phyloP scores from a whole-genome alignment of 2,888 invertebrate genomes.

The Drosophila mettleri region DNA sequence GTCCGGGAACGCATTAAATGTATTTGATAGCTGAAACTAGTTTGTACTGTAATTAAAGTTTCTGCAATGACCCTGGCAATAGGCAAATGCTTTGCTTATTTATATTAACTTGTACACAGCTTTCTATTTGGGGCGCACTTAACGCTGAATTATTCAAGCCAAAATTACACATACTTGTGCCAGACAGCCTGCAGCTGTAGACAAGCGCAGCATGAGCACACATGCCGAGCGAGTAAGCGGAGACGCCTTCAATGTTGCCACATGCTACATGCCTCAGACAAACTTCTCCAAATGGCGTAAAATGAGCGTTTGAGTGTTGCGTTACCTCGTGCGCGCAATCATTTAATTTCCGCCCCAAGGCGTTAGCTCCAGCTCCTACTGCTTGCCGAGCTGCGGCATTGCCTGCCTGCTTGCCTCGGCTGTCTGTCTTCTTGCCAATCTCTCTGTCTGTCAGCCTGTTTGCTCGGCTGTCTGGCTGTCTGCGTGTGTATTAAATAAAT shows the following conservation, averaged over 20 bases:
- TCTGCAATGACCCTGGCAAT: constrained; percentile 1
- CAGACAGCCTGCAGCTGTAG: constrained; percentile 67
- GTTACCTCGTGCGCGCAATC: constrained; percentile 79
- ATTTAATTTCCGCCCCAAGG: constrained; percentile 78
- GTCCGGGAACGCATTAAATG: neutral
- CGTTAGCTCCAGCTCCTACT: constrained; percentile 41
- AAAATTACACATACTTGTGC: constrained; percentile 57
- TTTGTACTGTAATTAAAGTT: constrained; percentile 7
- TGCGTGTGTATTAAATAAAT: constrained; percentile 76
- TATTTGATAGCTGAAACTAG: neutral
- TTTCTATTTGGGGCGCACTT: constrained; percentile 43
- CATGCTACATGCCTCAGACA: constrained; percentile 65
- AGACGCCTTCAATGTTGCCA: constrained; percentile 32
- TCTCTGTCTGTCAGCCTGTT: constrained; percentile 26
- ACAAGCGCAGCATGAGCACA: constrained; percentile 60
- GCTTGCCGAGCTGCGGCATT: constrained; percentile 20
- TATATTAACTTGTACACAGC: constrained; percentile 13
- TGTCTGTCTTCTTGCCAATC: constrained; percentile 24
- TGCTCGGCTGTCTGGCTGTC: constrained; percentile 31
- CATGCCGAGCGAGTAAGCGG: constrained; percentile 34
- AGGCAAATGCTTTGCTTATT: constrained; percentile 26
- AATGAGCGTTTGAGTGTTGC: constrained; percentile 79
- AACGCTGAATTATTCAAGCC: constrained; percentile 57
- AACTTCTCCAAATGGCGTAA: constrained; percentile 79
- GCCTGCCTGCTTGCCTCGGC: constrained; percentile 7